These are phyloP conservation scores for Mus caroli DNA, from an alignment of 2,797 vertebrate genomes.

Conservation along the genomic window DNA sequence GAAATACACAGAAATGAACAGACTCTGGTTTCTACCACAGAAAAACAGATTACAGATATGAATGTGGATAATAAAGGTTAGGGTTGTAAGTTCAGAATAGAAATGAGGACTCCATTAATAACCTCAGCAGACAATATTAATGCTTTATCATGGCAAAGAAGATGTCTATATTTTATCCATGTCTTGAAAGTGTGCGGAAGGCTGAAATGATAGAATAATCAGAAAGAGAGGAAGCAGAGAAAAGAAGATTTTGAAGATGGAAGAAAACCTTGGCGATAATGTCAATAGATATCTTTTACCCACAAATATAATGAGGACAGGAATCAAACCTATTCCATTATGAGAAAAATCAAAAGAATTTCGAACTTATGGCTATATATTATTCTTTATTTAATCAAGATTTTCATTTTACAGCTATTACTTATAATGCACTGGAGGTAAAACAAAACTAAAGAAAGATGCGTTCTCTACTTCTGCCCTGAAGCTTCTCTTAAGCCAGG, in stretches of 20 bases:
- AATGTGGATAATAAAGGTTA: neutral
- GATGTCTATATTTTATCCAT: neutral
- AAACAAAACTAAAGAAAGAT: neutral
- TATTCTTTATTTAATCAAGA: neutral
- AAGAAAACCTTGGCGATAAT: neutral
- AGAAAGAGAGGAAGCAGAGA: neutral
- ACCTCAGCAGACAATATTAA: neutral
- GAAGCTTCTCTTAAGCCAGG: neutral
- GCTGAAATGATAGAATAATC: neutral
- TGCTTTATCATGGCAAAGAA: neutral
- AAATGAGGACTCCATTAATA: neutral
- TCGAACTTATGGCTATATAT: neutral
- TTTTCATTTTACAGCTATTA: neutral
- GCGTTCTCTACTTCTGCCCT: neutral
- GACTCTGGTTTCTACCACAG: neutral
- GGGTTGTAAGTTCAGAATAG: neutral
- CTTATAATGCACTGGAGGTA: neutral
- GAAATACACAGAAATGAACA: neutral
- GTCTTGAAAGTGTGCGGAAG: neutral
- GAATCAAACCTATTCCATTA: neutral
- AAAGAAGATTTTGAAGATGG: neutral
- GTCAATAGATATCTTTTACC: neutral
- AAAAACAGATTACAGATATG: neutral
- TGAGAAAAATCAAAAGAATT: slow-evolving; percentile 29
- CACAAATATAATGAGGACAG: neutral